Conservation (phyloP, 2,113 vertebrate genomes). For the Tautogolabrus adspersus region DNA sequence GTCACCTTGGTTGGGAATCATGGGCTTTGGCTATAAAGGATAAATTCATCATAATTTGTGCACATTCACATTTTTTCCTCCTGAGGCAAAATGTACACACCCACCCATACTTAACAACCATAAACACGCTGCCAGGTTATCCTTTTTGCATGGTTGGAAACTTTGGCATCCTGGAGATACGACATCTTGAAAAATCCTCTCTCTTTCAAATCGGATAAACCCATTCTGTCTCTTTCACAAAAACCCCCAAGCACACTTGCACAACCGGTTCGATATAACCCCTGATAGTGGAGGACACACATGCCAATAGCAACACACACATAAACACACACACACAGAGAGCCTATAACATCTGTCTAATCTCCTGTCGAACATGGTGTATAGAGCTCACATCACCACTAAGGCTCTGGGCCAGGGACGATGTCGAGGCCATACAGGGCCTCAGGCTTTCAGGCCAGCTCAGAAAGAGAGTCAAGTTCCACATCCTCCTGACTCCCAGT, state of each 20-base stretch:
- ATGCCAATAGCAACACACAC: background rate
- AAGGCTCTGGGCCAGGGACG: slow-evolving; percentile 49
- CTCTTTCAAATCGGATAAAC: slow-evolving; percentile 63
- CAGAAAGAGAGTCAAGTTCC: slow-evolving; percentile 33
- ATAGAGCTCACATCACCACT: slow-evolving; percentile 24
- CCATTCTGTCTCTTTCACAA: slow-evolving; percentile 34
- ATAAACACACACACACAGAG: slow-evolving; percentile 33
- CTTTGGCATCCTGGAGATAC: slow-evolving; percentile 49
- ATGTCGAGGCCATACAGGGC: slow-evolving; percentile 34
- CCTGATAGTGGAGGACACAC: slow-evolving; percentile 30
- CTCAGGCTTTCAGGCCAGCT: slow-evolving; percentile 52
- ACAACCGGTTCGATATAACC: slow-evolving; percentile 34
- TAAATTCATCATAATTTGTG: slow-evolving; percentile 21
- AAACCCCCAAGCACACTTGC: slow-evolving; percentile 44
- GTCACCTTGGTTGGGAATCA: slow-evolving; percentile 11
- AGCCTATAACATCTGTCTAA: slow-evolving; percentile 69
- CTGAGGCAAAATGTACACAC: slow-evolving; percentile 31
- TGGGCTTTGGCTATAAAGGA: slow-evolving; percentile 3
- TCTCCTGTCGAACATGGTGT: slow-evolving; percentile 66
- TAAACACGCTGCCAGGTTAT: slow-evolving; percentile 39
- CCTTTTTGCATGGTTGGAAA: slow-evolving; percentile 45
- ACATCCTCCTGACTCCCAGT: slow-evolving; percentile 41
- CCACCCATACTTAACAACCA: background rate
- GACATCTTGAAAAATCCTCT: slow-evolving; percentile 55
- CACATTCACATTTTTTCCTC: slow-evolving; percentile 30